Evolutionary conservation across 2,113 vertebrate species (phyloP).

Genomic region (Micromys minutus): DNA sequence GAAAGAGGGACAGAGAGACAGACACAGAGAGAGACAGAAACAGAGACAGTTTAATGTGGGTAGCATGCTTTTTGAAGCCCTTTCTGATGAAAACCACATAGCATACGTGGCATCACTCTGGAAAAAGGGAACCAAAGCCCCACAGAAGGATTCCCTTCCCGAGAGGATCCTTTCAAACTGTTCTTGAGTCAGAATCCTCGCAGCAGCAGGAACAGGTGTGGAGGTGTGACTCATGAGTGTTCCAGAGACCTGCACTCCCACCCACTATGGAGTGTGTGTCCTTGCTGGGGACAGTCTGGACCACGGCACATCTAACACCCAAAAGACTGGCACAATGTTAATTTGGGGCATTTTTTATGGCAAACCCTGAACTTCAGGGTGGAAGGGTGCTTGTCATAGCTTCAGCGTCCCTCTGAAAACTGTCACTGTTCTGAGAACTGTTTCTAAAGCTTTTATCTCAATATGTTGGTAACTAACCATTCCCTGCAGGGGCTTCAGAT

Average conservation of each 20-base stretch:
- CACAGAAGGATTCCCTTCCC: not conserved
- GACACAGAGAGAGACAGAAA: too few species aligned
- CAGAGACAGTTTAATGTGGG: too few species aligned
- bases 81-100: not conserved
- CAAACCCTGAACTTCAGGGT: not conserved
- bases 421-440: not conserved
- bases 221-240: fast-evolving
- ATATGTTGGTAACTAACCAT: not conserved
- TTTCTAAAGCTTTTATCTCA: not conserved
- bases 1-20: too few species aligned
- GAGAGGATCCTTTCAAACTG: not conserved
- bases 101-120: too few species aligned
- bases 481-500: not conserved
- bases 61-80: not conserved
- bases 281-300: not conserved
- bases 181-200: not conserved
- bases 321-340: not conserved
- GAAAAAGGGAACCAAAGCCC: not conserved
- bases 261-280: fast-evolving
- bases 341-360: not conserved
- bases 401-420: not conserved
- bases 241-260: not conserved
- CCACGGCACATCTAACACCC: not conserved
- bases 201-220: not conserved
- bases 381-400: not conserved